Percentiles rank a stretch among this genome's conserved stretches.
These are phyloP conservation scores for Drosophila greeni DNA, from an alignment of 2,888 invertebrate species.

Conservation along the genomic window DNA sequence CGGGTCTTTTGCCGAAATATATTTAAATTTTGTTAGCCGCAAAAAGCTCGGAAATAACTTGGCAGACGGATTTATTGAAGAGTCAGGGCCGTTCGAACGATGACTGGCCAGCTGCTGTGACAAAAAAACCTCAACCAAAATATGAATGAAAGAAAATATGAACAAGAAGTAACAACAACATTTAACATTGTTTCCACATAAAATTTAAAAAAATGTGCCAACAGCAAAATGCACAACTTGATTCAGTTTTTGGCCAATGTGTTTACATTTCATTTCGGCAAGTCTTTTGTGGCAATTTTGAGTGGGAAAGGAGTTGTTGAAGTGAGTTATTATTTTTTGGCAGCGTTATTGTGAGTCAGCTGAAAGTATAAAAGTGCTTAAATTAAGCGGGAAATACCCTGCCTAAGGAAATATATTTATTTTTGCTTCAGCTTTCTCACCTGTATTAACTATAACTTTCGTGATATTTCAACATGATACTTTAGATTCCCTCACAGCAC, in stretches of 20 bases:
- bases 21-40: conserved; percentile 48
- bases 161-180: conserved; percentile 2
- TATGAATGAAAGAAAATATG: conserved; percentile 13
- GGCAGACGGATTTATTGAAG: conserved; percentile 24
- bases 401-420: neutral
- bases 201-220: conserved; percentile 38
- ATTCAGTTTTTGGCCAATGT: conserved; percentile 28
- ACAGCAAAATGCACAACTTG: conserved; percentile 35
- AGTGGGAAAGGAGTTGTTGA: neutral
- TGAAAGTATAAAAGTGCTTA: neutral
- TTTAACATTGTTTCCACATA: conserved; percentile 14
- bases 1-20: conserved; percentile 36
- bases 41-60: conserved; percentile 45
- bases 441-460: neutral
- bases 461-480: no score
- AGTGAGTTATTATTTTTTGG: conserved; percentile 6
- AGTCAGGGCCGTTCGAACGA: conserved; percentile 26
- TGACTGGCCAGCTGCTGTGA: conserved; percentile 19
- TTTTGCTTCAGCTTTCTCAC: neutral
- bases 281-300: conserved; percentile 19
- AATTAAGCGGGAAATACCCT: neutral
- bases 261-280: conserved; percentile 26
- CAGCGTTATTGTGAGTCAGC: neutral
- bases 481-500: conserved; percentile 4
- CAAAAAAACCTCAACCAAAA: conserved; percentile 21